Conservation (phyloP, 37 sponge, comb jelly and placozoan species). For the Spongilla lacustris region DNA sequence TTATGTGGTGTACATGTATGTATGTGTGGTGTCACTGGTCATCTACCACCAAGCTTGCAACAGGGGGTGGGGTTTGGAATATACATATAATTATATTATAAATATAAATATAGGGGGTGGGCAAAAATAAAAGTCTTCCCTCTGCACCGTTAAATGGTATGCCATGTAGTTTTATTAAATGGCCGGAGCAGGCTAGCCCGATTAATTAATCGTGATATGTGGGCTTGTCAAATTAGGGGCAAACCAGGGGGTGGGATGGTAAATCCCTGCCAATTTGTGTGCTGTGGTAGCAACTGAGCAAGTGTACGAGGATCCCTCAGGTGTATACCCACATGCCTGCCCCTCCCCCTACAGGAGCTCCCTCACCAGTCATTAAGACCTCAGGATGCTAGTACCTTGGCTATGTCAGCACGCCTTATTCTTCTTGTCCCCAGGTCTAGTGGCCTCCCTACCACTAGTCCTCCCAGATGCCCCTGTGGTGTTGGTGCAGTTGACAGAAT, state of each 20-base stretch:
- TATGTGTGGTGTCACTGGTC: too few species aligned
- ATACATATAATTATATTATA: too few species aligned
- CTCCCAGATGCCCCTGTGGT: conserved; percentile 74
- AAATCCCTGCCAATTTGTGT: not conserved
- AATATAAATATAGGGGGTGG: too few species aligned
- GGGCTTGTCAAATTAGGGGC: not conserved
- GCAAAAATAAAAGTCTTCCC: too few species aligned
- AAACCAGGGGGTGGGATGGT: too few species aligned
- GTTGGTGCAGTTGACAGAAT: conserved; percentile 32
- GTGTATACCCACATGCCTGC: not conserved
- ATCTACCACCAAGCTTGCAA: too few species aligned
- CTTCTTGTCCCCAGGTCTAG: conserved; percentile 16
- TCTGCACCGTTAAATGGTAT: too few species aligned
- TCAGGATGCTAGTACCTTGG: conserved; percentile 27
- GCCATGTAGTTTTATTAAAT: too few species aligned
- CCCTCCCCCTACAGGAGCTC: not conserved
- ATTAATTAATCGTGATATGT: too few species aligned
- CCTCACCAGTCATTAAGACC: conserved; percentile 63
- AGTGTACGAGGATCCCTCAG: not conserved
- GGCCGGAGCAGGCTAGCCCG: too few species aligned
- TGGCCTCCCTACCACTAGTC: conserved; percentile 42
- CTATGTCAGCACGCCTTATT: not conserved
- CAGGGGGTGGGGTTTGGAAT: too few species aligned
- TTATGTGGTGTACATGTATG: too few species aligned
- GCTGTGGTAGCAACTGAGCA: not conserved